Percentiles rank a stretch among this genome's conserved stretches.
These are phyloP conservation scores for Montipora cactus DNA, from an alignment of 64 coral and sea anemone genomes.

Conservation along the genomic window DNA sequence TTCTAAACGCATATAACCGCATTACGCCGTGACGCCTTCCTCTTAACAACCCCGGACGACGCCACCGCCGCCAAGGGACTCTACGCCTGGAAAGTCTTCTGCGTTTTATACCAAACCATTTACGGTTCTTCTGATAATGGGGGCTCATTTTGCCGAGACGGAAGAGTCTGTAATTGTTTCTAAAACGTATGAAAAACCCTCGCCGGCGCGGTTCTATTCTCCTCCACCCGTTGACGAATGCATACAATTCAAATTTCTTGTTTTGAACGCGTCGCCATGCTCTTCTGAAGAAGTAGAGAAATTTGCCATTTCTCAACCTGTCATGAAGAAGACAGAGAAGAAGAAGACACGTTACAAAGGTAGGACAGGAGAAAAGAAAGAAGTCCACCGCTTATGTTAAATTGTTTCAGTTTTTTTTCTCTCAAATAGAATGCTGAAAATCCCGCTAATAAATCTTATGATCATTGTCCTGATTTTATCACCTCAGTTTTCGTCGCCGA, in stretches of 20 bases:
- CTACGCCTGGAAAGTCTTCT: not conserved
- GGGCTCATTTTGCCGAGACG: not conserved
- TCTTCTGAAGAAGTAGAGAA: conserved; percentile 9
- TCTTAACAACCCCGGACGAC: not conserved
- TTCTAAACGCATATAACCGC: not conserved
- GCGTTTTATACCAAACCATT: not conserved
- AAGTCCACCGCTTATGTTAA: not conserved
- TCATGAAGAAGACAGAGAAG: not conserved
- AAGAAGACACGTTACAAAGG: not conserved
- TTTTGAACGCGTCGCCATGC: conserved; percentile 9
- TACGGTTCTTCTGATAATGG: not conserved
- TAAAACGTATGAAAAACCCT: not conserved
- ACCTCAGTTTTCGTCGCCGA: conserved; percentile 37
- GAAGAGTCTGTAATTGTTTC: not conserved
- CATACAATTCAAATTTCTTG: not conserved
- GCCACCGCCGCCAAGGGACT: not conserved
- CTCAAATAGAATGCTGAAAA: too few species aligned
- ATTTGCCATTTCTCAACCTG: not conserved
- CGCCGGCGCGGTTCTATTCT: not conserved
- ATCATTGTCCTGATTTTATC: not conserved
- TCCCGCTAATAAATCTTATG: too few species aligned
- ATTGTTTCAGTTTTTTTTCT: too few species aligned
- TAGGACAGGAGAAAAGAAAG: not conserved
- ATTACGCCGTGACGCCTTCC: conserved; percentile 19
- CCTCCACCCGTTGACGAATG: not conserved